These are phyloP conservation scores for Aproaerema taeniolella DNA, from an alignment of 2,888 invertebrate genomes.

Conservation along the genomic window DNA sequence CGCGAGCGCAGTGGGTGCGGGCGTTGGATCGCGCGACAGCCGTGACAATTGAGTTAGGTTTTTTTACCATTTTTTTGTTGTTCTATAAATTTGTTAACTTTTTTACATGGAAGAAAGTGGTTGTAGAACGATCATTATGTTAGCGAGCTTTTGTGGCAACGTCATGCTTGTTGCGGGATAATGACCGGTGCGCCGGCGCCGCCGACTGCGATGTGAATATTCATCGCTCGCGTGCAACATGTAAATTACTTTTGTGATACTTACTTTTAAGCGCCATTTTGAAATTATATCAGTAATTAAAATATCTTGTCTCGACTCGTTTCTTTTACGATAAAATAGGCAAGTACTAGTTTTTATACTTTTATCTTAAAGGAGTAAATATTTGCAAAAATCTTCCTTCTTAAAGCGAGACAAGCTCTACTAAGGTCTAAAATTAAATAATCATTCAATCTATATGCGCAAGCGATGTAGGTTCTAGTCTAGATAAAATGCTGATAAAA, in stretches of 20 bases:
- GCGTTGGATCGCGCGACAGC: constrained; percentile 31
- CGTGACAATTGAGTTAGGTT: constrained; percentile 68
- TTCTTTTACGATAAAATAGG: too few species aligned
- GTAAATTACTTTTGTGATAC: constrained; percentile 31
- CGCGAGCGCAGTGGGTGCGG: constrained; percentile 14
- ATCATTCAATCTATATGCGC: background rate
- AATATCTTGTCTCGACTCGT: too few species aligned
- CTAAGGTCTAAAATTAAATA: too few species aligned
- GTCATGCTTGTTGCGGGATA: constrained; percentile 30
- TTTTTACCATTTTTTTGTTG: constrained; percentile 38
- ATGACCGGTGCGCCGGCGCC: constrained; percentile 20
- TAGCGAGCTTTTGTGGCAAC: constrained; percentile 38
- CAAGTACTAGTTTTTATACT: too few species aligned
- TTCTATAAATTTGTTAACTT: constrained; percentile 36
- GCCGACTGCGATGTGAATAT: constrained; percentile 28
- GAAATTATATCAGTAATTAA: constrained; percentile 5
- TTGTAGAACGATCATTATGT: constrained; percentile 52
- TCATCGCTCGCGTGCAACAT: constrained; percentile 29
- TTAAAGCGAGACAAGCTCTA: too few species aligned
- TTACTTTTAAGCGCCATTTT: constrained; percentile 4
- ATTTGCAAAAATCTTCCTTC: too few species aligned
- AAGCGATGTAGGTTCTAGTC: background rate
- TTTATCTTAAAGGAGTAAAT: too few species aligned
- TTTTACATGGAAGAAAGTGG: constrained; percentile 55
- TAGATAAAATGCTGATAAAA: background rate